Evolutionary conservation across 2,797 vertebrate genomes (phyloP), one percentile per base, ranked within the genome.

Genomic region (Lerista edwardsae): DNA sequence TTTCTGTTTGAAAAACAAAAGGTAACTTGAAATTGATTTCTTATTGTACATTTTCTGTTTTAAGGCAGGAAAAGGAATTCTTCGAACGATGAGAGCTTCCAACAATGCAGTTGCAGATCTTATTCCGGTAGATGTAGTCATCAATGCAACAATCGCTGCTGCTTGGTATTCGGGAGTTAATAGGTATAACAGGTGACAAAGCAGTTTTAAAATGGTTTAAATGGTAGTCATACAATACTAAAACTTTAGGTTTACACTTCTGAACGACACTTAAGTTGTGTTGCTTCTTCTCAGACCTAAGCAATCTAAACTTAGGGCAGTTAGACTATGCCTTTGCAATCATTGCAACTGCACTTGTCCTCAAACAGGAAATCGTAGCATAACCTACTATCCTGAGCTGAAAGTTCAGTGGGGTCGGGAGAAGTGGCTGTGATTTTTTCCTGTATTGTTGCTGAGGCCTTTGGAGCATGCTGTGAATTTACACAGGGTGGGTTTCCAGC

Each of bases 11-110:
- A 55, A 81, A 91, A 36, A 1, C 36, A 34, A 1, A 27, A 83
- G 57, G 80, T 25, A 27, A 68, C 75, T 84, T 90, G 36, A 1
- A 65, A 8, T 93, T 21, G 84, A 75, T 95, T 85, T 90, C 84
- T 93, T 87, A 95, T 61, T 75, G 31, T 90, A 61, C 69, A 2
- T 89, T 61, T 91, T 93, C 72, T 94, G 84, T 95, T 92, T 95
- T 73, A 90, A 99, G 98, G 99, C 98, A 90, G 99, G 99, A 88
- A 99, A 99, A 95, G 99, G 99, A 91, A 99, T 99, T 94, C 97
- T 99, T 79, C 97, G 99, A 75, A 99, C 98, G 11, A 98, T 99
- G 97, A 97, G 98, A 89, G 99, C 98, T 7, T 98, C 98, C 79
- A 99, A 99, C 78, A 96, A 95, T 31, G 99, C 98, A 0, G 96